A percentile compares a stretch with the other conserved stretches of the same genome.
Conservation (phyloP, 2,113 vertebrate species). For the Callipepla squamata region DNA sequence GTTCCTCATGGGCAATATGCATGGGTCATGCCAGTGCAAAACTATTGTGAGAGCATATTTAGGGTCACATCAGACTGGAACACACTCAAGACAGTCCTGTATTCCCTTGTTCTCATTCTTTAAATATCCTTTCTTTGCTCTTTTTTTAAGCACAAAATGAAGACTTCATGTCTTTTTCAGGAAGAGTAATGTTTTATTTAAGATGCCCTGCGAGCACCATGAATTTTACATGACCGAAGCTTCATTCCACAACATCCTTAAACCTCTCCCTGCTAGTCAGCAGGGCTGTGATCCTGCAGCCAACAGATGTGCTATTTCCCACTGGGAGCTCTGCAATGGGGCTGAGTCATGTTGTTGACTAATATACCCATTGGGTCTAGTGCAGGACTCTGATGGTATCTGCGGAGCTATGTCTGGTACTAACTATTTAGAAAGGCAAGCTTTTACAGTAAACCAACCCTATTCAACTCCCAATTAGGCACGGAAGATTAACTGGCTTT, state of each 20-base stretch:
- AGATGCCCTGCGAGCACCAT: neutral
- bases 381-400: neutral
- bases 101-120: neutral
- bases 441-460: neutral
- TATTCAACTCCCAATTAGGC: neutral
- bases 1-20: neutral
- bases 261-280: neutral
- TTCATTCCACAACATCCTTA: neutral
- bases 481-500: neutral
- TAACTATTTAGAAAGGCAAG: neutral
- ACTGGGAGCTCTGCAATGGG: neutral
- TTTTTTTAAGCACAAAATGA: neutral
- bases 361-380: neutral
- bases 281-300: neutral
- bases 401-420: neutral
- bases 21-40: neutral
- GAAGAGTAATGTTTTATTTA: conserved; percentile 23
- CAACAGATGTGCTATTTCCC: neutral
- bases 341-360: neutral
- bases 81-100: neutral
- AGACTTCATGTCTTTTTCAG: neutral
- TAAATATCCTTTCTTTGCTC: neutral
- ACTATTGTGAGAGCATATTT: neutral
- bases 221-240: conserved; percentile 43
- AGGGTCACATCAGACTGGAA: neutral